These are phyloP conservation scores for Sebastes matsubarae DNA, from an alignment of 2,797 vertebrate genomes.

Conservation along the genomic window DNA sequence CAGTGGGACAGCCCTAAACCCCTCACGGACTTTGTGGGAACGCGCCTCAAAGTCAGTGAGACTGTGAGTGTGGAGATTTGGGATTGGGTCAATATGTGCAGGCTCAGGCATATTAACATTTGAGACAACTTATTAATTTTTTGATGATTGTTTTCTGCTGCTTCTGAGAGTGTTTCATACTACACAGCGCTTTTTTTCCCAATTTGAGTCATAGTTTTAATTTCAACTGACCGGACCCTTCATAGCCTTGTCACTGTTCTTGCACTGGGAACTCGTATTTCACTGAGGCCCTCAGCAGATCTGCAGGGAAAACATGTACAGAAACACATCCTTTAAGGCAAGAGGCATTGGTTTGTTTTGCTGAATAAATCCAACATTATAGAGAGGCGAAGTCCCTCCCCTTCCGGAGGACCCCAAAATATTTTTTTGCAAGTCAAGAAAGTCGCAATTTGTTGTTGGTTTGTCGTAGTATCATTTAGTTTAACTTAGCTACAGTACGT, in stretches of 20 bases:
- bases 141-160: slow-evolving; percentile 33
- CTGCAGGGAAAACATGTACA: slow-evolving; percentile 30
- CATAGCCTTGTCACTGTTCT: slow-evolving; percentile 32
- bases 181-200: neutral
- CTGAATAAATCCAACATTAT: slow-evolving; percentile 46
- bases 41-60: no score
- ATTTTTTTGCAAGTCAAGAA: no score
- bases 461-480: no score
- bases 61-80: no score
- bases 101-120: slow-evolving; percentile 34
- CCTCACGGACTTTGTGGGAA: neutral
- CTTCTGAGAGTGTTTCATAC: neutral
- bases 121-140: neutral
- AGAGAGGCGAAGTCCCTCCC: no score
- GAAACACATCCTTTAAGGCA: slow-evolving; percentile 74
- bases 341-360: slow-evolving; percentile 69
- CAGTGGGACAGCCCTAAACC: neutral
- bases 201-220: neutral
- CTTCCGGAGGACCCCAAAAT: no score
- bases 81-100: slow-evolving; percentile 4
- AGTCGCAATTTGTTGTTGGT: no score
- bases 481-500: no score
- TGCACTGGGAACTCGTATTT: slow-evolving; percentile 15
- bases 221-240: slow-evolving; percentile 17
- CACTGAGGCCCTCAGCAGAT: slow-evolving; percentile 41